Base-by-base conservation (phyloP, 1,140 invertebrate species). In the Brachionus rotundiformis region DNA sequence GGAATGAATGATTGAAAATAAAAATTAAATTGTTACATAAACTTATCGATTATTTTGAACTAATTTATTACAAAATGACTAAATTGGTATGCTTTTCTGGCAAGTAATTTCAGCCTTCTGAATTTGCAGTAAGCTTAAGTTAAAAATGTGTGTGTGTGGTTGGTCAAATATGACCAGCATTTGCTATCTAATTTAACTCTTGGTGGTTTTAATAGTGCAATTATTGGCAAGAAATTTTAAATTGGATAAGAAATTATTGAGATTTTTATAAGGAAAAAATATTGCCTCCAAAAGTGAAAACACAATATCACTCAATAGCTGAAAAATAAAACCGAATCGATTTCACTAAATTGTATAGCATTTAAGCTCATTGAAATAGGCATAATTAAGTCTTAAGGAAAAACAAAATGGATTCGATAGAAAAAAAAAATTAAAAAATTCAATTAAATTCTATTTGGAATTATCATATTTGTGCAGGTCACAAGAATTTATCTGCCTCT, bases 381-480 rank as follows among this genome's bases (percentile, higher is more conserved):
- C 47, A 54, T 54, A 54, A 54, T 54, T 54, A 54, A 54, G 23
- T 54, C 47, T 54, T 54, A 54, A 54, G 47, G 47, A 54, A 54
- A n/a, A n/a, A n/a, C n/a, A n/a, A n/a, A n/a, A n/a, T n/a, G n/a
- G n/a, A n/a, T n/a, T n/a, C n/a, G n/a, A n/a, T n/a, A n/a, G n/a
- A 39, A 39, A 39, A 7, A 19, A 54, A 54, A 54, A 54, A 19
- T 54, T n/a, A 16, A 54, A 54, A 54, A 54, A 54, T 54, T 54
- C 19, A 54, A 54, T 54, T 54, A 54, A 54, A 54, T 23, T 54
- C 47, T 4, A 19, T n/a, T 8, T 16, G 19, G 47, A 54, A 54
- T 54, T 54, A 54, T 54, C 47, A 54, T 54, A 54, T 54, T 23
- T 54, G 7, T 54, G 47, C 47, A 54, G 47, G 47, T 54, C 47